Conservation (phyloP, 1,140 invertebrate genomes). For the Pseudomyrmex gracilis region DNA sequence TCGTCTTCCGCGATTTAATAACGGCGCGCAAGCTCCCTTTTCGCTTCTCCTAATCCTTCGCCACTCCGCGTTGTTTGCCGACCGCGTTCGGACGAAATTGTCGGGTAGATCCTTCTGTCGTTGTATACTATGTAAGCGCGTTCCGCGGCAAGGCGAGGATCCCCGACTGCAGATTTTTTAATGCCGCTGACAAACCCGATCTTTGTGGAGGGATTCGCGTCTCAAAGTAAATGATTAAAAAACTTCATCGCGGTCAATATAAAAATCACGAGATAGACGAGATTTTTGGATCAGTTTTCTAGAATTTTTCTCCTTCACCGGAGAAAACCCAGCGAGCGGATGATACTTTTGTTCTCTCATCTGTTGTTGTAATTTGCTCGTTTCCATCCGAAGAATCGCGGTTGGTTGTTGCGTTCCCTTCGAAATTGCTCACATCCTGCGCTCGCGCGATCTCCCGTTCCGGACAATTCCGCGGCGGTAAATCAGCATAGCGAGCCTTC, state of each 20-base stretch:
- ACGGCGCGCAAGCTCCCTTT: conserved; percentile 29
- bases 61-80: conserved; percentile 42
- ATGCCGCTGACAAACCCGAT: background rate
- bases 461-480: conserved; percentile 8
- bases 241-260: background rate
- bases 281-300: no score
- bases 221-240: background rate
- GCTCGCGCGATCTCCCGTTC: background rate
- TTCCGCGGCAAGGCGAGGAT: conserved; percentile 11
- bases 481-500: conserved; percentile 29
- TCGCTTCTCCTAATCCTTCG: conserved; percentile 19
- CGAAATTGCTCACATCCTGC: conserved; percentile 4
- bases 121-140: no score
- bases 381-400: no score
- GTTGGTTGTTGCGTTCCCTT: background rate
- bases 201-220: background rate
- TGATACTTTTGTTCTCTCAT: no score
- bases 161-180: background rate
- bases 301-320: background rate
- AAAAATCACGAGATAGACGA: background rate
- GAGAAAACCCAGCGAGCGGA: background rate
- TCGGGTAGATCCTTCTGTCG: conserved; percentile 29
- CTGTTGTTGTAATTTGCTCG: no score
- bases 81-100: conserved; percentile 58
- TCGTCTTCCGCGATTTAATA: conserved; percentile 72